These are phyloP conservation scores for Calameuta idolon DNA, from an alignment of 2,888 invertebrate genomes.

Conservation along the genomic window DNA sequence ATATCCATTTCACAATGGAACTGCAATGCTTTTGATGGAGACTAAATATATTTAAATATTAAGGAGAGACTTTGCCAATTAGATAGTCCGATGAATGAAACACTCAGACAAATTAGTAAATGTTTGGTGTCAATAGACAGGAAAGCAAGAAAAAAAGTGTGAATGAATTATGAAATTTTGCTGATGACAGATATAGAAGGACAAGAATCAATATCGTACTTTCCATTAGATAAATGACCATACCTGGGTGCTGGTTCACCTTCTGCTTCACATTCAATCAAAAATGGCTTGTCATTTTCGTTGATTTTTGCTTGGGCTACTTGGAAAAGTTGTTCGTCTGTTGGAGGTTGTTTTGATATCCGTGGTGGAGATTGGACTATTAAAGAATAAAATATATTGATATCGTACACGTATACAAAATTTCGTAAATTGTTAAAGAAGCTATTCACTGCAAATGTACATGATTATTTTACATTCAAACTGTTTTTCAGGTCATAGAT, in stretches of 20 bases:
- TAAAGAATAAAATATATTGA: slow-evolving; percentile 30
- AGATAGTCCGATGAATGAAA: not conserved
- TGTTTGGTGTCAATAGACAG: not conserved
- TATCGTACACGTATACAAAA: not conserved
- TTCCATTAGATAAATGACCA: not conserved
- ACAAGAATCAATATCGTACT: not conserved
- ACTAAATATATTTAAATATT: not conserved
- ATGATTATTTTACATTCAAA: not conserved
- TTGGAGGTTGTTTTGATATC: slow-evolving; percentile 92
- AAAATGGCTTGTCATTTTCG: slow-evolving; percentile 93
- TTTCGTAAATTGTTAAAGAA: not conserved
- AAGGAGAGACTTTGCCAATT: not conserved
- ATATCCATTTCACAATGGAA: not conserved
- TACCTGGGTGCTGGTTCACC: slow-evolving; percentile 95
- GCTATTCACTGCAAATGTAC: not conserved
- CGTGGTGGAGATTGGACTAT: slow-evolving; percentile 90
- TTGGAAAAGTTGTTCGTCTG: slow-evolving; percentile 91
- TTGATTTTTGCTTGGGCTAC: slow-evolving; percentile 81
- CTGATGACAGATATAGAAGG: not conserved
- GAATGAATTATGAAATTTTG: not conserved
- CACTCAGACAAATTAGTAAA: not conserved
- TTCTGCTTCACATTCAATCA: slow-evolving; percentile 96
- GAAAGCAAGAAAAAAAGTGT: not conserved
- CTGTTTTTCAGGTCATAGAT: not conserved
- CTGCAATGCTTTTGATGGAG: not conserved